Evolutionary conservation across 2,888 invertebrate genomes (phyloP), one percentile per base, ranked within the genome.

Genomic region (Caradrina kadenii): DNA sequence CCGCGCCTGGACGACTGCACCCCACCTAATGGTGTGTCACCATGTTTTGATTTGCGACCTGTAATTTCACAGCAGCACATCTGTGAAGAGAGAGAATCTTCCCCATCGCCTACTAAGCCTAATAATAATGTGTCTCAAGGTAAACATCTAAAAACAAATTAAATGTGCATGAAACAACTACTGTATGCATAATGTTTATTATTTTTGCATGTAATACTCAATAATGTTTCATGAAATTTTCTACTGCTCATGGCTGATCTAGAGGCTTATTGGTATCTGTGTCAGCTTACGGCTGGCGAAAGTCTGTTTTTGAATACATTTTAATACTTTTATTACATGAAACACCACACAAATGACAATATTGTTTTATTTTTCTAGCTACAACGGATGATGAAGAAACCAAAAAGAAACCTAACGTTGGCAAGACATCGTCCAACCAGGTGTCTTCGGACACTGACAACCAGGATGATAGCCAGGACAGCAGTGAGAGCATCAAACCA

Each of bases 401-500:
- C 4, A 82, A 69, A 26, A 89, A 87, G 66, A 88, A 85, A 50
- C 77, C 81, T 17, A 74, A 82, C 17, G 83, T 85, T 4, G 81
- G 83, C 42, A 94, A 93, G 73, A 82, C 90, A 52, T 87, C 93
- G 1, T 82, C 86, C 2, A 91, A 93, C 68, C 95, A 94, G 80
- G 81, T 93, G 11, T 95, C 96, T 4, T 94, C 94, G 0, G 96
- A 95, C 63, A 95, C 95, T 0, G 95, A 96, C 71, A 94, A 94
- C 69, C 95, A 95, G 72, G 95, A 96, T 73, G 95, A 95, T 78
- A 95, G 96, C 65, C 95, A 95, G 72, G 96, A 95, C 74, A 95
- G 95, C 84, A 96, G 94, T 73, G 96, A 95, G 71, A 94, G 95
- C 74, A 90, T 96, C 88, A 91, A 95, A 87, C 91, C 96, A 68